Conservation (phyloP, 2,797 vertebrate species). For the Peromyscus attwateri region DNA sequence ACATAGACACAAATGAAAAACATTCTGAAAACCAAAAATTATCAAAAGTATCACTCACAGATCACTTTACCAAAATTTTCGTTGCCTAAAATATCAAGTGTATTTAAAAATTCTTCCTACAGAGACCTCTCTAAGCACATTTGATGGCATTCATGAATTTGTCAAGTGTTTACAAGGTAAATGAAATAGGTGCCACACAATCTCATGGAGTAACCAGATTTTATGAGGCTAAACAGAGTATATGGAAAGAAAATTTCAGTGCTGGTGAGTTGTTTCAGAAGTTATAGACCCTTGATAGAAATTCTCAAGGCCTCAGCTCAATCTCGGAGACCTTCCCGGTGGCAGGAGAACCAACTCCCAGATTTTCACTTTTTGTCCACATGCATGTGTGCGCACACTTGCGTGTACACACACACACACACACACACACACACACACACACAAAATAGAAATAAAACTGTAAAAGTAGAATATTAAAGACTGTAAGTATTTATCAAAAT, state of each 20-base stretch:
- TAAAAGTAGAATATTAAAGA: neutral
- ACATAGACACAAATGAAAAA: neutral
- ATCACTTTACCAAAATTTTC: neutral
- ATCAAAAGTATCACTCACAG: neutral
- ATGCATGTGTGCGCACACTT: neutral
- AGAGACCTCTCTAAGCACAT: neutral
- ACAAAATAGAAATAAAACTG: no score
- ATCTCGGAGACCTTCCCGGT: neutral
- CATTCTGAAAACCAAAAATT: neutral
- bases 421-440: neutral
- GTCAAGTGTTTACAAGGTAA: neutral
- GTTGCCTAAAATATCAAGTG: neutral
- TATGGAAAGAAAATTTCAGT: neutral
- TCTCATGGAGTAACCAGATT: neutral
- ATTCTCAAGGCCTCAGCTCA: neutral
- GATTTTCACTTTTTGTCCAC: neutral
- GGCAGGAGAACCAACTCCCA: neutral
- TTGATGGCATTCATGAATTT: neutral
- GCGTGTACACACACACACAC: neutral
- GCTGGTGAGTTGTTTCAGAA: neutral
- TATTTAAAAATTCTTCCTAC: neutral
- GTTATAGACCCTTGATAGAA: neutral
- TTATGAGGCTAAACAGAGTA: neutral
- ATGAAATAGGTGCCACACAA: neutral
- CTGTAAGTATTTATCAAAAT: neutral